phyloP scores from a whole-genome alignment of 2,113 vertebrate species.

The Oreocharis arfaki region DNA sequence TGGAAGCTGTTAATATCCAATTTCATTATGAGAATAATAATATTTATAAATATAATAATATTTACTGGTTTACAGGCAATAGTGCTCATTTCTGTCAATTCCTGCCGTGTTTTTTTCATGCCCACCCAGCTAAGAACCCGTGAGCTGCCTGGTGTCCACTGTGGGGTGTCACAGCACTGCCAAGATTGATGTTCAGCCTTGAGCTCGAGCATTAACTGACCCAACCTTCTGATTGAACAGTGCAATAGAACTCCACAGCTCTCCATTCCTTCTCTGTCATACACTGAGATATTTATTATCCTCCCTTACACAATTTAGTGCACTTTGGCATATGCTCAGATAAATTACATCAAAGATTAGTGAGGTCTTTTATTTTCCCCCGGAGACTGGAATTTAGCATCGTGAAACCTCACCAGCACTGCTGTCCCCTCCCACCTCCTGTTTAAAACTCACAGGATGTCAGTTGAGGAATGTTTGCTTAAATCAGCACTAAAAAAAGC shows the following conservation, averaged over 20 bases:
- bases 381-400: neutral
- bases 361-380: slow-evolving; percentile 21
- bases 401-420: neutral
- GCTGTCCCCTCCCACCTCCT: neutral
- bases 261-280: slow-evolving; percentile 13
- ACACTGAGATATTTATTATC: slow-evolving; percentile 56
- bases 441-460: neutral
- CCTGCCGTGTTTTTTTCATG: neutral
- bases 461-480: neutral
- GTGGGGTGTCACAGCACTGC: neutral
- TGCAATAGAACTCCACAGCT: neutral
- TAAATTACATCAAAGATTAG: slow-evolving; percentile 41
- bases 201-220: slow-evolving; percentile 38
- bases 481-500: neutral
- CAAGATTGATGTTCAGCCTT: slow-evolving; percentile 15
- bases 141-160: neutral
- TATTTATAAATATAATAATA: neutral
- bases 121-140: neutral
- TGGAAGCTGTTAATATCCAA: neutral
- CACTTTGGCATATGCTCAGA: slow-evolving; percentile 28
- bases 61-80: neutral
- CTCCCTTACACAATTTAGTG: slow-evolving; percentile 5
- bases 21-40: neutral
- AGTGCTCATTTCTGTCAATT: neutral
- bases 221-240: slow-evolving; percentile 17